Base-by-base conservation (phyloP, 2,113 vertebrate genomes). In the Gymnobelideus leadbeateri region DNA sequence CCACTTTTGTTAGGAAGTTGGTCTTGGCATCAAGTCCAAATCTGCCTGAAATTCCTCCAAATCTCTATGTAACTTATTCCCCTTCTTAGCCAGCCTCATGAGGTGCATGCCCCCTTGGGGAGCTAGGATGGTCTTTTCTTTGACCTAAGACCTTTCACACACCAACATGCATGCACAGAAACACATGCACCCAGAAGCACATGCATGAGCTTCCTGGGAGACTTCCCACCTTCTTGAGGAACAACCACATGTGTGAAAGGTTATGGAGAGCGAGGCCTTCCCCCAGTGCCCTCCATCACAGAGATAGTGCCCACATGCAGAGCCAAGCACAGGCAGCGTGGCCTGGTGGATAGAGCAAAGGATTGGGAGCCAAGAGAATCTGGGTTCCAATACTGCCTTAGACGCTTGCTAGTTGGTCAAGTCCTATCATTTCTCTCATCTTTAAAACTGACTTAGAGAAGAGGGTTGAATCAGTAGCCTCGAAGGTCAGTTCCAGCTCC, bases 161-260 rank as follows among this genome's bases (percentile, higher is more conserved):
- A 49, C 14, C 3, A n/a, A 37, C 10, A 4, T 12, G 8, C 51
- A 50, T 55, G 3, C 21, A 12, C 1, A 0, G 28, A 28, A 57
- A 37, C 57, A 61, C 52, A 55, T 9, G 25, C 26, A 31, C 47
- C 47, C 1, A 0, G 28, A 57, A 57, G 14, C 57, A 61, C 52
- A 55, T 9, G 25, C 55, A 31, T 49, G 47, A 49, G 47, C 12
- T 31, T 31, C 26, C 57, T 61, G 57, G 57, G 57, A 31, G 26
- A 28, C 2, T 31, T 61, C 28, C 31, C 28, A 14, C 2, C 28
- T 61, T 61, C 11, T 37, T 68, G 31, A 68, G 31, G 57, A 68
- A 68, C 31, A 68, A 1, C 12, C 12, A 37, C 10, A 37, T 31
- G 31, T 11, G 31, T 26, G 3, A 24, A 11, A 26, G 55, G 26